Base-by-base conservation (phyloP, 1,140 invertebrate genomes). In the Heliothis virescens region DNA sequence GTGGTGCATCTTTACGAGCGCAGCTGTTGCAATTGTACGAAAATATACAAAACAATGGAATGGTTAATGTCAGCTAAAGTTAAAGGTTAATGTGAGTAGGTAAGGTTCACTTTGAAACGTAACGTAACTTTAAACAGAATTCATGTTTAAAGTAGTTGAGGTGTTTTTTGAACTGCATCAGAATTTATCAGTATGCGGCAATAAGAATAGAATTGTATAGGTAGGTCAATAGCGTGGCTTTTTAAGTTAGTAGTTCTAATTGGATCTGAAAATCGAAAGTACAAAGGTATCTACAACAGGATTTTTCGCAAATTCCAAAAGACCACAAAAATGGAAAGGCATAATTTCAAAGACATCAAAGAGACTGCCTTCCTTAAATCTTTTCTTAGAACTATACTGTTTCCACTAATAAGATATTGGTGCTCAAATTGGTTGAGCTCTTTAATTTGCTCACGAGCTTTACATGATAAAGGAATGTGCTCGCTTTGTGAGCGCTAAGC, bases 31-130 rank as follows among this genome's bases (percentile, higher is more conserved):
- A 52, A 52, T 52, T 52, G 13, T 48, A 62, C n/a, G 74, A 76
- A 76, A 76, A 65, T 76, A 76, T 76, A 76, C 60, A 76, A 76
- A 76, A 76, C 74, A 76, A 76, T 76, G 74, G 65, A 26, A 76
- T 65, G 1, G 21, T 26, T 26, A 26, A 26, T 26, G 21, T 26
- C 21, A 26, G 59, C 50, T 16, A 76, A 62, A 12, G 59, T 60
- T 16, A 76, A 62, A 12, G 59, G 16, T 50, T 63, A 26, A 34
- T 52, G 15, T 53, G 18, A 65, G 34, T 34, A 26, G 21, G 21
- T 26, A 16, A 34, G 34, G 34, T 74, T 55, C 9, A 16, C 9
- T 55, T 74, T 47, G 13, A 41, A 63, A 41, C n/a, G 21, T 63
- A n/a, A n/a, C 41, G 13, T 7, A 1, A 9, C 34, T n/a, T 63